Conservation (phyloP, 2,888 invertebrate species). For the Diarsia mendica region DNA sequence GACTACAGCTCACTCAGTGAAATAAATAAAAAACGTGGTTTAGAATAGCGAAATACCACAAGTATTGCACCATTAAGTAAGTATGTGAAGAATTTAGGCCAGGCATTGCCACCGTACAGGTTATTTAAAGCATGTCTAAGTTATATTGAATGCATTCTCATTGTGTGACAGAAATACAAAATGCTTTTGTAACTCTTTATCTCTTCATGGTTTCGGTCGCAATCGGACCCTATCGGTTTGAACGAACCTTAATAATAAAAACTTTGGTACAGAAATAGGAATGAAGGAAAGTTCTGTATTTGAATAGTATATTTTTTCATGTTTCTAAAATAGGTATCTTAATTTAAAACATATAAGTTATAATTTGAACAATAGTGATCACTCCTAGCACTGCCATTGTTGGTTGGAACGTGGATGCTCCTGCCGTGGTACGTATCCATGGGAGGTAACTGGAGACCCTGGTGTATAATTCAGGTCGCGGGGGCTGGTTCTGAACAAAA, state of each 20-base stretch:
- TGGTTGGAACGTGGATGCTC: slow-evolving; percentile 31
- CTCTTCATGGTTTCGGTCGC: not conserved
- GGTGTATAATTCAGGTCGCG: slow-evolving; percentile 26
- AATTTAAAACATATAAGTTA: not conserved
- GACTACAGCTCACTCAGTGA: too few relatives aligned
- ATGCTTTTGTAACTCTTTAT: not conserved
- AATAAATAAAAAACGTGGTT: too few relatives aligned
- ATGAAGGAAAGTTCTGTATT: not conserved
- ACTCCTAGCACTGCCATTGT: slow-evolving; percentile 17
- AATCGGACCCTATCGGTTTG: not conserved
- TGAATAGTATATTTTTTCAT: not conserved
- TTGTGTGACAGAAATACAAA: not conserved
- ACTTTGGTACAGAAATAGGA: not conserved
- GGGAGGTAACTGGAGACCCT: not conserved
- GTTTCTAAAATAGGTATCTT: not conserved
- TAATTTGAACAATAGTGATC: slow-evolving; percentile 27
- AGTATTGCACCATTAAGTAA: too few relatives aligned
- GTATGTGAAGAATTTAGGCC: not conserved
- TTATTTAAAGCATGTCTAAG: not conserved
- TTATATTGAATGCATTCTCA: not conserved
- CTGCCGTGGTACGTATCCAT: slow-evolving; percentile 19
- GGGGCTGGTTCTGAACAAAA: fast-evolving
- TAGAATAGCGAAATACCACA: too few relatives aligned
- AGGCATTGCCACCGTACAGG: not conserved
- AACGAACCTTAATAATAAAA: not conserved